phyloP scores from a whole-genome alignment of 2,888 invertebrate species.

The Embidobia sp. region DNA sequence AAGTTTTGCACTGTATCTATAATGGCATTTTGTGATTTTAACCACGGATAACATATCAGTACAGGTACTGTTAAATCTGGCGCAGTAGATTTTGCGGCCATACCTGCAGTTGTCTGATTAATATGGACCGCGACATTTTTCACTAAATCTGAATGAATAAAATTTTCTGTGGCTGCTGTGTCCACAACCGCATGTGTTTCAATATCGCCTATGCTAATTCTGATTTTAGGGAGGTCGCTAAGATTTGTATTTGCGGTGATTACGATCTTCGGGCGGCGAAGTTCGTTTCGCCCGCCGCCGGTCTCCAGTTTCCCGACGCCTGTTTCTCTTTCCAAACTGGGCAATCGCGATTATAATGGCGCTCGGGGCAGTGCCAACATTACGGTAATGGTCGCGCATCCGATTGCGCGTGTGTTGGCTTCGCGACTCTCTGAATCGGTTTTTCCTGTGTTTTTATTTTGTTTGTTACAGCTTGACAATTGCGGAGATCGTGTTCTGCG shows the following conservation, averaged over 20 bases:
- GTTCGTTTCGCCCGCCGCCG: background rate
- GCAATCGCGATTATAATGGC: constrained; percentile 2
- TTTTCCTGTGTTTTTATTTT: no score
- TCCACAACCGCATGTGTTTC: background rate
- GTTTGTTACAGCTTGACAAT: background rate
- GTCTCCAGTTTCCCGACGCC: background rate
- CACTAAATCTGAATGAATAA: no score
- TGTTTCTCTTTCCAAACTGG: background rate
- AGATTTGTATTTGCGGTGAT: background rate
- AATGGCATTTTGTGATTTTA: background rate
- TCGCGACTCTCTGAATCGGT: background rate
- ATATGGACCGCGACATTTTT: no score
- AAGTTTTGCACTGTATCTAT: background rate
- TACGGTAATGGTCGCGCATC: background rate
- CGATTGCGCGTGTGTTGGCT: background rate
- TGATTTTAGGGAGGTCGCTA: background rate
- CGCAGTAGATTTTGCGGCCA: no score
- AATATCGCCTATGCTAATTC: background rate
- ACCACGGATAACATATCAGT: background rate
- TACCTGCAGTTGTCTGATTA: no score
- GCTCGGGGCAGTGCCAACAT: constrained; percentile 12
- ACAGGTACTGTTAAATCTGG: background rate
- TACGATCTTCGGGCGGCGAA: background rate
- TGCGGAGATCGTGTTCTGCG: constrained; percentile 2
- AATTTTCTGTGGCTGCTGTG: background rate